Conservation (phyloP, 2,797 vertebrate species). For the Micrastur ruficollis region DNA sequence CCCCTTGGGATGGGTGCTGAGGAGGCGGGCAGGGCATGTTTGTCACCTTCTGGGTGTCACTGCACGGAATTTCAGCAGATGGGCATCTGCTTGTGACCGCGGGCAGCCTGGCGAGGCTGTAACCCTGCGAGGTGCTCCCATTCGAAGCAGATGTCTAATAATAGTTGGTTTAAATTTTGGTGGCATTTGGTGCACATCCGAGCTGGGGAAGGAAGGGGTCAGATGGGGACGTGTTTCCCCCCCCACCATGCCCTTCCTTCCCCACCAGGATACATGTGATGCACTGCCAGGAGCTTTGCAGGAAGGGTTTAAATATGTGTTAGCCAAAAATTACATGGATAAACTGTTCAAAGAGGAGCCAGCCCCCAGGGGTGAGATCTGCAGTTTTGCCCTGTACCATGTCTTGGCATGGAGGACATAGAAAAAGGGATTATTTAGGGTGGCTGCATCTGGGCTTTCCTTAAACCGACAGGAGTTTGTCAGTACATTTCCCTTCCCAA, state of each 20-base stretch:
- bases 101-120: background rate
- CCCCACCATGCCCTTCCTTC: accelerated
- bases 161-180: background rate
- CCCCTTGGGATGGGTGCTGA: background rate
- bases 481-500: accelerated
- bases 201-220: background rate
- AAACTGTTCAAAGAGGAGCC: background rate
- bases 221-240: accelerated
- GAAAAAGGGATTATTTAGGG: background rate
- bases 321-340: background rate
- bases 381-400: accelerated
- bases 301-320: background rate
- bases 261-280: background rate
- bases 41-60: background rate
- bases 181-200: background rate
- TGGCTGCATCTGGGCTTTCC: background rate
- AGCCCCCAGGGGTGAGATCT: background rate
- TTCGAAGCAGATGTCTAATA: background rate
- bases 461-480: accelerated
- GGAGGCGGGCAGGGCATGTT: accelerated
- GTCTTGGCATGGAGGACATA: accelerated
- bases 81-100: background rate
- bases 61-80: accelerated
- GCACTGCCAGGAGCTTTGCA: background rate
- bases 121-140: accelerated